phyloP scores from a whole-genome alignment of 2,113 vertebrate genomes.

The Anolis sagrei region DNA sequence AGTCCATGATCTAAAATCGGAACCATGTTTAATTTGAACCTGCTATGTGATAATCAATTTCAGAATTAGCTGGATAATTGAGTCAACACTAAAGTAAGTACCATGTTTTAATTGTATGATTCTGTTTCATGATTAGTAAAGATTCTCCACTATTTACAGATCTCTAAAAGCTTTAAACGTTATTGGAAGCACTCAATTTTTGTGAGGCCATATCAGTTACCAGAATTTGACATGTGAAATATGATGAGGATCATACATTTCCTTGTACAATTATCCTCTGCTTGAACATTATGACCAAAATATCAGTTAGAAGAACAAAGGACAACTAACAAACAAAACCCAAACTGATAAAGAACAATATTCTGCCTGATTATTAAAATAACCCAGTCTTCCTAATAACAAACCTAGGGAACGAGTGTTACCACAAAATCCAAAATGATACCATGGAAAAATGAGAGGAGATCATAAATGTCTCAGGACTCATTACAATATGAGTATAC shows the following conservation, averaged over 20 bases:
- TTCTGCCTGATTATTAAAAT: background rate
- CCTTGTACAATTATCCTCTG: background rate
- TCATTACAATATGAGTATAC: background rate
- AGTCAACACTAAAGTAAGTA: background rate
- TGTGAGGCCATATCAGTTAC: background rate
- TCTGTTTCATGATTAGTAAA: background rate
- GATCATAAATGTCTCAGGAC: background rate
- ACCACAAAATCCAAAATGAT: background rate
- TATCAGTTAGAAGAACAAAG: background rate
- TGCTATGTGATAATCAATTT: background rate
- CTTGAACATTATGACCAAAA: background rate
- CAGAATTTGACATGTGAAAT: background rate
- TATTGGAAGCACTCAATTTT: background rate
- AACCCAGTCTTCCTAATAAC: background rate
- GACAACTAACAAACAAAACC: background rate
- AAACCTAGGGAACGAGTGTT: background rate
- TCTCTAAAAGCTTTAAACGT: background rate
- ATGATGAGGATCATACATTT: background rate
- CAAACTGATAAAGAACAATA: background rate
- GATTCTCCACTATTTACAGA: background rate
- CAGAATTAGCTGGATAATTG: background rate
- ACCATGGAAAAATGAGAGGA: background rate
- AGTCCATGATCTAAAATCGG: background rate
- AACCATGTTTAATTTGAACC: background rate
- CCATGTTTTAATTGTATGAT: background rate